Percentiles rank a stretch among this genome's conserved stretches.
Evolutionary conservation across 2,888 invertebrate species (phyloP).

Genomic region (Heliconius sara): DNA sequence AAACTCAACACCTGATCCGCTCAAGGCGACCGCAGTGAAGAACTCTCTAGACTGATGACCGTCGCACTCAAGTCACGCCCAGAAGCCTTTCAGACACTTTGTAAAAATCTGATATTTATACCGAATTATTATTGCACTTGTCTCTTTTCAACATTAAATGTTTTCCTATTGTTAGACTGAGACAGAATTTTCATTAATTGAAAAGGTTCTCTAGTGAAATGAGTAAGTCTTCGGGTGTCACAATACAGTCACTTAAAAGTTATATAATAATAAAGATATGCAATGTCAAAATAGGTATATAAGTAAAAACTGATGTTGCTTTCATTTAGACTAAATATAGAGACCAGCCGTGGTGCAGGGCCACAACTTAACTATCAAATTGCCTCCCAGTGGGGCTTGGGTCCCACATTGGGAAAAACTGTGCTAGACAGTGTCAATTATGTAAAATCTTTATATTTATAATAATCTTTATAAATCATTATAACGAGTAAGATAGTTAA

Average conservation of each 20-base stretch:
- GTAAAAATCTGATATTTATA: slow-evolving; percentile 25
- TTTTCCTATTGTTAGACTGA: not conserved
- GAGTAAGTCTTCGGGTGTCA: not conserved
- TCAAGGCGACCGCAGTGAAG: slow-evolving; percentile 37
- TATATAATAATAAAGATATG: not conserved
- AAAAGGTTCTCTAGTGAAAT: not conserved
- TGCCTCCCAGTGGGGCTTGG: no score
- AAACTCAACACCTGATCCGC: slow-evolving; percentile 35
- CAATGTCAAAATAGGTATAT: not conserved
- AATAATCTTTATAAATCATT: no score
- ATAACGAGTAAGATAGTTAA: no score
- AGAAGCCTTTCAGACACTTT: slow-evolving; percentile 37
- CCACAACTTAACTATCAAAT: no score
- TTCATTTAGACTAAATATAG: no score
- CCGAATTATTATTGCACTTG: not conserved
- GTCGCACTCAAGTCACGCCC: slow-evolving; percentile 45
- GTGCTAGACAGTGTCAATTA: no score
- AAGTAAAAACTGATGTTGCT: no score
- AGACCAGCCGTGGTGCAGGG: no score
- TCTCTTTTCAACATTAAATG: not conserved
- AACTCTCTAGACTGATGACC: slow-evolving; percentile 43
- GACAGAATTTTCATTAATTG: not conserved
- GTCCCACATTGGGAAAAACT: no score
- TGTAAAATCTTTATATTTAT: no score
- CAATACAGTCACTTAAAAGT: not conserved